Base-by-base conservation (phyloP, 1,140 invertebrate species). In the Meloidogyne floridensis region DNA sequence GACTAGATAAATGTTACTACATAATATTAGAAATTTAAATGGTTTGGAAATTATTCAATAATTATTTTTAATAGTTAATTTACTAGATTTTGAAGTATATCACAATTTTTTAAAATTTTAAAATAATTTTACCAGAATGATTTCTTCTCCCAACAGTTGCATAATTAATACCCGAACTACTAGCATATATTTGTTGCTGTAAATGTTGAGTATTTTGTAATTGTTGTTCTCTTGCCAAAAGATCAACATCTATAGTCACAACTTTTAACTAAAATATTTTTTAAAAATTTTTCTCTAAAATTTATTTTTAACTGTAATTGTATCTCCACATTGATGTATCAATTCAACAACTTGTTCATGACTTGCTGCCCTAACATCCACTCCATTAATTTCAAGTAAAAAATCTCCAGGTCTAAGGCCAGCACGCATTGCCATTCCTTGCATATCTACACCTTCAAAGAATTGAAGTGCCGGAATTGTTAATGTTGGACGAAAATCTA, bases 311-410 rank as follows among this genome's bases (percentile, higher is more conserved):
- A 98, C 95, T 73, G 95, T 93, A 42, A 99, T 95, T 82, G 96
- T 92, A 82, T 97, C 94, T 6, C 95, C 96, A 3, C 95, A 96
- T 81, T 94, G 94, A 77, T 96, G 93, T 86, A 99, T 99, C 84
- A 98, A 91, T 90, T 96, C 94, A 18, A 99, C 97, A 7, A 98
- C 96, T 89, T 95, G 94, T 90, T 98, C 97, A 91, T 98, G 97
- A 95, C 95, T 77, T 94, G 94, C 9, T 94, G 84, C 77, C 70
- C 88, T 94, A 13, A 99, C 96, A 91, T 98, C 96, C 90, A 97
- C 94, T 59, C 95, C 95, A 91, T 98, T 98, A 84, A 99, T 98
- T 94, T 95, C 94, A 32, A 98, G 91, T 32, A 99, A 93, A 91
- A 96, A 99, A 91, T 99, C 97, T 76, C 96, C 96, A 86, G 95